A percentile compares a stretch with the other conserved stretches of the same genome.
Conservation (phyloP, 2,797 vertebrate genomes). For the Fistularia tabacaria region DNA sequence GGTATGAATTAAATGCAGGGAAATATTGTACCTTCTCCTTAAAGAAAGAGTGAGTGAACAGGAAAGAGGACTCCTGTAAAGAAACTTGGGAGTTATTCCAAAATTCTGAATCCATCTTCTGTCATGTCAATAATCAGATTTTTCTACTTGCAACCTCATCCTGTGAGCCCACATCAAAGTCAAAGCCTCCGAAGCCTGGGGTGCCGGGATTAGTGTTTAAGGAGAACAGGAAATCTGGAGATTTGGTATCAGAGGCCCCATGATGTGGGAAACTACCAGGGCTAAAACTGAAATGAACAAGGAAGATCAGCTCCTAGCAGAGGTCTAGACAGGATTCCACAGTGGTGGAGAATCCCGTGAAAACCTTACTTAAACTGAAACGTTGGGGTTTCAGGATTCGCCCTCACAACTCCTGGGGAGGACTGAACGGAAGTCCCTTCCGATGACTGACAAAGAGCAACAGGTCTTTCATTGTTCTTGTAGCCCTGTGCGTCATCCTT, state of each 20-base stretch:
- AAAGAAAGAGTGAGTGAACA: slow-evolving; percentile 70
- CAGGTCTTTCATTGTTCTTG: slow-evolving; percentile 21
- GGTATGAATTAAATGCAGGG: background rate
- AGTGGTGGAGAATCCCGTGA: background rate
- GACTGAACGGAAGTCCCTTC: slow-evolving; percentile 31
- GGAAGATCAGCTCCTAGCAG: background rate
- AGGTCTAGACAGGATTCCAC: background rate
- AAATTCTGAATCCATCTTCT: slow-evolving; percentile 1
- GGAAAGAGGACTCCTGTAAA: slow-evolving; percentile 69
- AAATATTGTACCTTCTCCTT: slow-evolving; percentile 64
- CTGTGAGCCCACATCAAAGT: slow-evolving; percentile 56
- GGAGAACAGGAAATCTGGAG: slow-evolving; percentile 70
- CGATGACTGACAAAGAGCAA: slow-evolving; percentile 22
- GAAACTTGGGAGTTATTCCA: slow-evolving; percentile 9
- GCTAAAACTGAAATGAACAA: slow-evolving; percentile 56
- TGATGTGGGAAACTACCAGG: slow-evolving; percentile 41
- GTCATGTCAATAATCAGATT: slow-evolving; percentile 3
- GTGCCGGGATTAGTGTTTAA: slow-evolving; percentile 59
- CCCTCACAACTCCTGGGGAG: slow-evolving; percentile 34
- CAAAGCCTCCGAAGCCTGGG: slow-evolving; percentile 67
- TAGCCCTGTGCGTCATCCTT: slow-evolving; percentile 23
- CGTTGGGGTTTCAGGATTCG: slow-evolving; percentile 44
- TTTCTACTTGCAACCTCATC: slow-evolving; percentile 61
- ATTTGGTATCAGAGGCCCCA: slow-evolving; percentile 46
- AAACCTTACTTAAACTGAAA: slow-evolving; percentile 68